Percentiles rank a stretch among this genome's conserved stretches.
Conservation (phyloP, 1,140 invertebrate genomes). For the Rhyzopertha dominica region DNA sequence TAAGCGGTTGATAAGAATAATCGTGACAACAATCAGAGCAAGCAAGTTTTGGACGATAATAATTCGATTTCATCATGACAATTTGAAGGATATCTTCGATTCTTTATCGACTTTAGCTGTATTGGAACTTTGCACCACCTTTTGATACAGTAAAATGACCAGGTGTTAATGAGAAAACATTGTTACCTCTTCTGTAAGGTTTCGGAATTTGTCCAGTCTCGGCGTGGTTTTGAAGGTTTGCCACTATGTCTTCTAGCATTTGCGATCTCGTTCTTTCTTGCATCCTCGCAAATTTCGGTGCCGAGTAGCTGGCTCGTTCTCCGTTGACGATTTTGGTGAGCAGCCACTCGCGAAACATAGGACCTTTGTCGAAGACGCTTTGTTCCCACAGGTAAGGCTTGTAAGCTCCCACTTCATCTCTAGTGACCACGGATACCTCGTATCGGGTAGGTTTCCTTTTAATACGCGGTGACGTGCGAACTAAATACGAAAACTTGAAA, state of each 20-base stretch:
- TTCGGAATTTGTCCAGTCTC: conserved; percentile 94
- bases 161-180: too few species aligned
- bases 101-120: too few species aligned
- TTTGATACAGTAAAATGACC: too few species aligned
- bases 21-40: too few species aligned
- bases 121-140: too few species aligned
- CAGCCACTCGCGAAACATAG: conserved; percentile 84
- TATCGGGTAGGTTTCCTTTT: conserved; percentile 81
- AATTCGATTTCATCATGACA: too few species aligned
- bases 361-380: conserved; percentile 88
- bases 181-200: conserved; percentile 80
- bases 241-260: conserved; percentile 92
- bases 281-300: conserved; percentile 94
- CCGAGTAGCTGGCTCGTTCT: conserved; percentile 92
- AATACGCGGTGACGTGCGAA: conserved; percentile 78
- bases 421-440: conserved; percentile 88
- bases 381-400: conserved; percentile 94
- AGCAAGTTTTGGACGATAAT: too few species aligned
- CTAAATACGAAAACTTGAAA: conserved; percentile 41
- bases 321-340: conserved; percentile 97
- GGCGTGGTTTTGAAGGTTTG: conserved; percentile 88
- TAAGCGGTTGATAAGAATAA: too few species aligned
- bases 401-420: conserved; percentile 96
- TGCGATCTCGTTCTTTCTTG: conserved; percentile 85
- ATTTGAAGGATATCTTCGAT: too few species aligned